Evolutionary conservation across 2,888 invertebrate genomes (phyloP).

Genomic region (Thyatira batis): DNA sequence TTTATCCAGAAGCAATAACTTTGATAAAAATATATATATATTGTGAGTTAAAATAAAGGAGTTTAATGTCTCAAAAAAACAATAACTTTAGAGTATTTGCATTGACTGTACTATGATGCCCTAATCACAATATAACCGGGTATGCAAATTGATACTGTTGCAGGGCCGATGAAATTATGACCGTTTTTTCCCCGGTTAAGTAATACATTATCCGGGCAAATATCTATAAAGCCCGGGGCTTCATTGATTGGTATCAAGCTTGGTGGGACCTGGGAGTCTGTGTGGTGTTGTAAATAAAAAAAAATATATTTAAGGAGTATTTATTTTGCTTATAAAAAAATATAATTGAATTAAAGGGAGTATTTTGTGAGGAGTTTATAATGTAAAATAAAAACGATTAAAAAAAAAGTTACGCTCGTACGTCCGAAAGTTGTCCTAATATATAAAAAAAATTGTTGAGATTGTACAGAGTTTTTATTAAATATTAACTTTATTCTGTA

Average conservation of each 20-base stretch:
- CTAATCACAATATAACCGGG: slow-evolving; percentile 39
- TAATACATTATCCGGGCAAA: slow-evolving; percentile 52
- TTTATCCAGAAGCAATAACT: too few relatives aligned
- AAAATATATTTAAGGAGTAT: not conserved
- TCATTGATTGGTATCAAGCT: slow-evolving; percentile 21
- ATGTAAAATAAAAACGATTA: too few relatives aligned
- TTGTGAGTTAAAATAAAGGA: too few relatives aligned
- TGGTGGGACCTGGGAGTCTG: slow-evolving; percentile 8
- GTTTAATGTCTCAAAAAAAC: not conserved
- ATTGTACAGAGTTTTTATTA: too few relatives aligned
- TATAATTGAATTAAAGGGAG: too few relatives aligned
- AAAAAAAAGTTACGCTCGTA: too few relatives aligned
- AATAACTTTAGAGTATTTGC: slow-evolving; percentile 8
- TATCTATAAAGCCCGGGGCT: slow-evolving; percentile 40
- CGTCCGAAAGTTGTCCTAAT: too few relatives aligned
- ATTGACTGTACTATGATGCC: slow-evolving; percentile 10
- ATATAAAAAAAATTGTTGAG: too few relatives aligned
- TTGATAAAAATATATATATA: too few relatives aligned
- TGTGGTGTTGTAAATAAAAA: not conserved
- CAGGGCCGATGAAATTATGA: slow-evolving; percentile 33
- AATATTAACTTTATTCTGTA: too few relatives aligned
- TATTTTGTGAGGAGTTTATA: too few relatives aligned
- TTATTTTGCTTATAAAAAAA: too few relatives aligned
- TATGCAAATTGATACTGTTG: slow-evolving; percentile 53
- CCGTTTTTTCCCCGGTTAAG: slow-evolving; percentile 47